These are phyloP conservation scores for Acheta domesticus DNA, from an alignment of 2,888 invertebrate species.

Conservation along the genomic window DNA sequence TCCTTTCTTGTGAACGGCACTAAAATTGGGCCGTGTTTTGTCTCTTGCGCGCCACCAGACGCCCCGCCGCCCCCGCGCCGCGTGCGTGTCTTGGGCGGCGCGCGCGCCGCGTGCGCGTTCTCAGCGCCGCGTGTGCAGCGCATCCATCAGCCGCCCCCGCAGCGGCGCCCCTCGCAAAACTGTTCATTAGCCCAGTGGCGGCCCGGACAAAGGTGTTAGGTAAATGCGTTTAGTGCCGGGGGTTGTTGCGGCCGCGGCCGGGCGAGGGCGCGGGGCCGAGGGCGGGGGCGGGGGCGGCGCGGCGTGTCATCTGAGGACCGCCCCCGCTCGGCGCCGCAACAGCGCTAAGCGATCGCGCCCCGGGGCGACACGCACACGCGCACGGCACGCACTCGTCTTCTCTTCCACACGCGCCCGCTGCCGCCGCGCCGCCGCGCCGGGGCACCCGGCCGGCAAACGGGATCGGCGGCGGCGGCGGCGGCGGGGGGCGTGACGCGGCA, in stretches of 20 bases:
- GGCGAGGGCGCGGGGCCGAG: not conserved
- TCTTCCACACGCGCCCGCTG: not conserved
- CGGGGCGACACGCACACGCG: not conserved
- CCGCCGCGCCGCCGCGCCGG: not conserved
- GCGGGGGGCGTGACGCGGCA: slow-evolving; percentile 18
- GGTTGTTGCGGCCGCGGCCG: not conserved
- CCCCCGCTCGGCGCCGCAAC: not conserved
- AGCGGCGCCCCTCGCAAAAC: slow-evolving; percentile 18
- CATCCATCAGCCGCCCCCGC: slow-evolving; percentile 10
- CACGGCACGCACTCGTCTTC: not conserved
- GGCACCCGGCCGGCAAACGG: not conserved
- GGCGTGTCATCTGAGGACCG: not conserved
- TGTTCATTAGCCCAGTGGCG: slow-evolving; percentile 10
- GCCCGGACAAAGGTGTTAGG: slow-evolving; percentile 2
- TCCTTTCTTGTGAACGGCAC: too few relatives aligned
- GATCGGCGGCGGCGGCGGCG: not conserved
- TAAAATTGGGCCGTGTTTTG: too few relatives aligned
- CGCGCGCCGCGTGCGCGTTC: not conserved
- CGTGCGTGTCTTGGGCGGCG: too few relatives aligned
- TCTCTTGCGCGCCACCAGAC: too few relatives aligned
- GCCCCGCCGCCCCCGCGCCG: too few relatives aligned
- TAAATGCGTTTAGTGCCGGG: slow-evolving; percentile 18
- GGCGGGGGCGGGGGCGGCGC: not conserved
- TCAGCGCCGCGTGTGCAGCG: not conserved
- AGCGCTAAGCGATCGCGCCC: not conserved